A percentile compares a stretch with the other conserved stretches of the same genome.
phyloP scores from a whole-genome alignment of 2,888 invertebrate species.

The Apoda limacodes region DNA sequence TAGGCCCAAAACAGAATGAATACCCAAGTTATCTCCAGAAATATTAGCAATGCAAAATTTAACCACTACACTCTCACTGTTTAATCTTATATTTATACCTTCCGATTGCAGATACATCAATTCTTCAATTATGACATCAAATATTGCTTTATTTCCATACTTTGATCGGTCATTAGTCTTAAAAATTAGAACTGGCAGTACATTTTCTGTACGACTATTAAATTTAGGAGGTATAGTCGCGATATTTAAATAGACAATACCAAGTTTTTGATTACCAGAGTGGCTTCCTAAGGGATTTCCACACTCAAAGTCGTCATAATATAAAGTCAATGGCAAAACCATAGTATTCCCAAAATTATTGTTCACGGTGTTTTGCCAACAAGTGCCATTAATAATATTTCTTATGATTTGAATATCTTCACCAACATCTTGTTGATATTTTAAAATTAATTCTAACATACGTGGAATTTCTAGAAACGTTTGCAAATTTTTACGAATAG shows the following conservation, averaged over 20 bases:
- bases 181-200: slow-evolving; percentile 17
- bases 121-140: slow-evolving; percentile 17
- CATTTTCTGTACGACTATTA: slow-evolving; percentile 16
- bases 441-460: neutral
- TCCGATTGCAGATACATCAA: slow-evolving; percentile 7
- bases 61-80: neutral
- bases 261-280: slow-evolving; percentile 22
- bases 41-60: slow-evolving; percentile 19
- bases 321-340: slow-evolving; percentile 17
- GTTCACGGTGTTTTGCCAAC: neutral
- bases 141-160: slow-evolving; percentile 3
- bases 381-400: neutral
- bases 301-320: slow-evolving; percentile 24
- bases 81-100: slow-evolving; percentile 3
- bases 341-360: slow-evolving; percentile 1
- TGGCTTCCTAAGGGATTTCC: slow-evolving; percentile 25
- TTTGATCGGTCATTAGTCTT: slow-evolving; percentile 14
- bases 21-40: slow-evolving; percentile 25
- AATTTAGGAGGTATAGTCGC: slow-evolving; percentile 20
- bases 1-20: slow-evolving; percentile 22
- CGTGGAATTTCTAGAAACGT: neutral
- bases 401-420: neutral
- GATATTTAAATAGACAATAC: slow-evolving; percentile 22
- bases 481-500: neutral
- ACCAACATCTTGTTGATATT: neutral